Percentiles rank a stretch among this genome's conserved stretches.
Evolutionary conservation across 2,797 vertebrate species (phyloP).

Genomic region (Coendou prehensilis): DNA sequence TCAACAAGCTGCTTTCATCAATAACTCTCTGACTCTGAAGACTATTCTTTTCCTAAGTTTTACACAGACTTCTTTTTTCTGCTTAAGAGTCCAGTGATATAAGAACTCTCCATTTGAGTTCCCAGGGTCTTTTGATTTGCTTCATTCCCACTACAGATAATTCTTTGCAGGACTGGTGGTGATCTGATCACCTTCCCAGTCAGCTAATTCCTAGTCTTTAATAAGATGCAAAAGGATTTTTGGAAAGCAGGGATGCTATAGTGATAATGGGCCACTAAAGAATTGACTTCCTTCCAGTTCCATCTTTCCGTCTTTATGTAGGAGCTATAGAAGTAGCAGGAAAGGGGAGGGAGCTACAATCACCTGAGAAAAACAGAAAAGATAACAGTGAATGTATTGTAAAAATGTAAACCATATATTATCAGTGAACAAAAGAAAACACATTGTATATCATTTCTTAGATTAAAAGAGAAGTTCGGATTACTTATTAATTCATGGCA

Average conservation of each 20-base stretch:
- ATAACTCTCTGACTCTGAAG: constrained; percentile 69
- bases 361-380: not conserved
- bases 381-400: not conserved
- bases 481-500: not conserved
- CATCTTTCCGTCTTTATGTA: not conserved
- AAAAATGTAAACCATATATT: not conserved
- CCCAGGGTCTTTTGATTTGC: constrained; percentile 29
- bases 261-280: not conserved
- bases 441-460: not conserved
- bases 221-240: constrained; percentile 32
- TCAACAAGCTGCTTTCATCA: constrained; percentile 75
- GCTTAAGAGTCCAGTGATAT: constrained; percentile 57
- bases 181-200: constrained; percentile 54
- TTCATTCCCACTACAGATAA: constrained; percentile 17
- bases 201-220: not conserved
- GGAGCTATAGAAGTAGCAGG: not conserved
- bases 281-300: not conserved
- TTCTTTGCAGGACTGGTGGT: not conserved
- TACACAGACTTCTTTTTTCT: constrained; percentile 74
- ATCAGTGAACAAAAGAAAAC: not conserved
- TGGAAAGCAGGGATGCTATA: not conserved
- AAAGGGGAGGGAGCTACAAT: not conserved
- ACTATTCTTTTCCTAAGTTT: constrained; percentile 74
- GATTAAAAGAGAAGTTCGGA: not conserved
- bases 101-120: constrained; percentile 51